Base-by-base conservation (phyloP, 2,888 invertebrate genomes). In the Polydesmus complanatus region DNA sequence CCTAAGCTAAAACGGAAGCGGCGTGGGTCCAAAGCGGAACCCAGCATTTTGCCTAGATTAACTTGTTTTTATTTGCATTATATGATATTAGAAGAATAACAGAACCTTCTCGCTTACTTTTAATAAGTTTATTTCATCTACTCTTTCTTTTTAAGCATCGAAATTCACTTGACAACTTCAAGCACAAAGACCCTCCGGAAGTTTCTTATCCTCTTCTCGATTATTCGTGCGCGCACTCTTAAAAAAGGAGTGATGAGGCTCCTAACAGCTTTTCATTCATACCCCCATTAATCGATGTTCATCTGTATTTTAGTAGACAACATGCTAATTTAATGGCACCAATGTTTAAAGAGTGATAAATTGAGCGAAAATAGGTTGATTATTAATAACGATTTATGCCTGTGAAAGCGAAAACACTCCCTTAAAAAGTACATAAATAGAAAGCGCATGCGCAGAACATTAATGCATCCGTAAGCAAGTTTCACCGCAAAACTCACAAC, bases 1-100 rank as follows among this genome's bases (percentile, higher is more conserved):
- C 8, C 11, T 47, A 21, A 3, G 47, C 19, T 47, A 62, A 62
- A 62, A 62, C 62, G 63, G 63, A 63, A 63, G 62, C 63, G 56
- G 63, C 63, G 62, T 63, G 63, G 52, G 54, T 54, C 54, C 50
- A 59, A 59, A 63, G 62, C 63, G 63, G 63, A 63, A 63, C 56
- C 52, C 52, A 22, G 22, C 19, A 22, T 19, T 52, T 52, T 52
- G 52, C 5, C 52, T 22, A 3, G 5, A 22, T 21, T 22, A 22
- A 22, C 21, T 22, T 8, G 8, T 8, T 19, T 52, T 52, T 52
- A 11, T n/a, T 11, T 22, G 8, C 3, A n/a, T 52, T 22, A 8
- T 22, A 5, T 8, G 8, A 5, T 19, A 52, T 21, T 22, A 52
- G 21, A 19, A 52, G 52, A 8, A 19, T 22, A 22, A 22, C 52